Evolutionary conservation across 2,888 invertebrate genomes (phyloP), one percentile per base, ranked within the genome.

Genomic region (Dolomedes plantarius): DNA sequence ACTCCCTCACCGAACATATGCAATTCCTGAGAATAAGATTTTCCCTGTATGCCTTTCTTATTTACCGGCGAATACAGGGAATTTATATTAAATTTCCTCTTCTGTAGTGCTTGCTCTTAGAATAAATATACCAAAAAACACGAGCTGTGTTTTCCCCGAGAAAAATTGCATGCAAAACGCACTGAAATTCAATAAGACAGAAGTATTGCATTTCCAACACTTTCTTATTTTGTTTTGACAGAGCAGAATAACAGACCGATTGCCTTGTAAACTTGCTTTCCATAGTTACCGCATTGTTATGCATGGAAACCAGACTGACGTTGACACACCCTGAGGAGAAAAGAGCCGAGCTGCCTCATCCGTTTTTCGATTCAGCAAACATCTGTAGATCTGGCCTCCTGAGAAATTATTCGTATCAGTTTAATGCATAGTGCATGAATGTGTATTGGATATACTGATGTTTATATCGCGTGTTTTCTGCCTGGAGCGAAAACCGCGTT

Each of bases 201-300:
- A 7, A 23, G 5, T 56, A 23, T 23, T 16, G n/a, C 23, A 16
- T 23, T 23, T 3, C 2, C 56, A 2, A 23, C 19, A 11, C 23
- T 56, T 19, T n/a, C 23, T 56, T 6, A 3, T 56, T 11, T 23
- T 23, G 23, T 5, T 5, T 23, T 56, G 23, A 23, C 1, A 23
- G 23, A 23, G 23, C 16, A 19, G 11, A 11, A 56, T 56, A 56
- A 56, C 56, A 56, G 16, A 56, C 5, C 23, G 16, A 56, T 6
- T 36, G 23, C 23, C 19, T 56, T 56, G 56, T 56, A 56, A 56
- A 56, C 56, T 23, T 3, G 13, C 16, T 23, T 46, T 56, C 56
- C 56, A 23, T 56, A 56, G 56, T 56, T 56, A 56, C 56, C 56
- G 23, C 19, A 23, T 23, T 56, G 56, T 56, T 56, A 56, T 56